Evolutionary conservation across 2,113 vertebrate genomes (phyloP), one percentile per base, ranked within the genome.

Genomic region (Shinisaurus crocodilurus): DNA sequence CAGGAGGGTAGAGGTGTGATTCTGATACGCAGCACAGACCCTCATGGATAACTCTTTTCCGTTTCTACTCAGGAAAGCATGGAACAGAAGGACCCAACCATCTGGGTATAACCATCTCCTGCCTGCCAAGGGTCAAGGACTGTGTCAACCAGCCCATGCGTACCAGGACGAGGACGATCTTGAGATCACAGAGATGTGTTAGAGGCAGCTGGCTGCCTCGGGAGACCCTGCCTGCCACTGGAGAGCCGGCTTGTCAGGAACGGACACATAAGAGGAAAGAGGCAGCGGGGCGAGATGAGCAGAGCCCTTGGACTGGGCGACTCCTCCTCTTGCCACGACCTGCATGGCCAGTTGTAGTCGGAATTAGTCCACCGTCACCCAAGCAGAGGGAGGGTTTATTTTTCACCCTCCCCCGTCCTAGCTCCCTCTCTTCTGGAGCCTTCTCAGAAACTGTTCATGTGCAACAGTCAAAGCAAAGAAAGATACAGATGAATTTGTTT

Each of bases 31-130:
- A 15, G 67, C 25, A 45, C 5, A 82, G n/a, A 40, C 10, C 13
- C 43, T 90, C 27, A 43, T 15, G 48, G 60, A 67, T 9, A 79
- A 67, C 57, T 70, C 2, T 48, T 1, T 67, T 74, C n/a, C 43
- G 25, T 69, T 16, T 70, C 65, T 70, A 1, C 32, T 18, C 74
- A 91, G 90, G 90, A 85, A 72, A 88, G 18, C 10, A 16, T 57
- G 80, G 86, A 77, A 25, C 72, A 84, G 90, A 88, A 91, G 81
- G 87, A 88, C 23, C 86, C 86, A 6, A 84, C 90, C 20, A 85
- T 91, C 72, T 91, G 90, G 90, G 90, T 91, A 29, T 91, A 79
- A 79, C 25, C 20, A 7, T 85, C 27, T 37, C 18, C 43, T 85
- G 63, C 45, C 63, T 40, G 45, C 48, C 77, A 54, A 54, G 63